Conservation (phyloP, 1,140 invertebrate species). For the Andricus grossulariae region DNA sequence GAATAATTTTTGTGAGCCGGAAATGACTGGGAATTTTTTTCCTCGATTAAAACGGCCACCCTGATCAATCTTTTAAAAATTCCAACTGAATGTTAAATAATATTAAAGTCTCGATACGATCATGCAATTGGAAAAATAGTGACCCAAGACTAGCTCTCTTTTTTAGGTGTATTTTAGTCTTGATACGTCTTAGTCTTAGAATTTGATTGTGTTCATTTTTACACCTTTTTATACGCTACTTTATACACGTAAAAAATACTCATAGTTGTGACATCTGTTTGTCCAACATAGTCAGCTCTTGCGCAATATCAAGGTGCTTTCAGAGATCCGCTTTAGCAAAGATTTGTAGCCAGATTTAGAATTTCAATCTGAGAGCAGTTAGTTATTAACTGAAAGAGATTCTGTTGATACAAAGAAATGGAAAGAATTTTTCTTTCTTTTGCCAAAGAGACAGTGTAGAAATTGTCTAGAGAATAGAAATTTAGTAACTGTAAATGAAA, state of each 20-base stretch:
- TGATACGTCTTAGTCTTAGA: neutral
- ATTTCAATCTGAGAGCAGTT: no score
- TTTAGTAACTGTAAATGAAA: neutral
- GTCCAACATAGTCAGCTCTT: neutral
- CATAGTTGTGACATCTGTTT: neutral
- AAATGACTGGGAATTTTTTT: no score
- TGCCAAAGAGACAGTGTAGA: constrained; percentile 4
- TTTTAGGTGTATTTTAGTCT: neutral
- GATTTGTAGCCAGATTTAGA: constrained; percentile 2
- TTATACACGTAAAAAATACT: neutral
- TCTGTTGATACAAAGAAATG: neutral
- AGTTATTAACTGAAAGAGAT: no score
- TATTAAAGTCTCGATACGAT: no score
- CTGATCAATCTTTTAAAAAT: no score
- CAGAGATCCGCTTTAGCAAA: constrained; percentile 22
- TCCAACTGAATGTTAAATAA: no score
- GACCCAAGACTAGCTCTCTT: neutral
- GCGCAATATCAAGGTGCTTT: neutral
- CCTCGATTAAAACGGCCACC: no score
- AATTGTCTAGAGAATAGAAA: constrained; percentile 1
- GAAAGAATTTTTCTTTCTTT: constrained; percentile 16
- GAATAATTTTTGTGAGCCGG: no score
- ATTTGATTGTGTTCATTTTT: neutral
- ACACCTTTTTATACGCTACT: neutral
- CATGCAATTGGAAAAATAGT: no score